These are phyloP conservation scores for Eleginops maclovinus DNA, from an alignment of 2,113 vertebrate genomes.

Conservation along the genomic window DNA sequence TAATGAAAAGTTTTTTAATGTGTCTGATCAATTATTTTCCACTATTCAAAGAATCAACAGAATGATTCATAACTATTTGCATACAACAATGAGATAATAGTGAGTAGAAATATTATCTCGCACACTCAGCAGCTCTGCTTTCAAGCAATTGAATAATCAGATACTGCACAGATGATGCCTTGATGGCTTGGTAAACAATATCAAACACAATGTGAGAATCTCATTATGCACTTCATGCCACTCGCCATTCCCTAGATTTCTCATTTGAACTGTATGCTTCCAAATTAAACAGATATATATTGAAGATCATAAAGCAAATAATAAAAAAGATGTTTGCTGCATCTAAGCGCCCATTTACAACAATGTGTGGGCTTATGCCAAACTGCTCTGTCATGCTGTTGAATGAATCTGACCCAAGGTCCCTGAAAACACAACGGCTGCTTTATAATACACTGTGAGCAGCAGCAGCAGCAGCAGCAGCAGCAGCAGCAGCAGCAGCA, in stretches of 20 bases:
- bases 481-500: no score
- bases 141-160: constrained; percentile 14
- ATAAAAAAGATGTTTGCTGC: background rate
- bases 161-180: constrained; percentile 3
- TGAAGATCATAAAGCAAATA: constrained; percentile 5
- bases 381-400: background rate
- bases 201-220: background rate
- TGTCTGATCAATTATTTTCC: background rate
- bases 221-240: background rate
- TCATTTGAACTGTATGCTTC: background rate
- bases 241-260: background rate
- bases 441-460: background rate
- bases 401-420: constrained; percentile 10
- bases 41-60: background rate
- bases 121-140: constrained; percentile 6
- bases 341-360: background rate
- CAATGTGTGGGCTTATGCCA: background rate
- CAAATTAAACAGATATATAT: background rate
- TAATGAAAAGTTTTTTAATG: background rate
- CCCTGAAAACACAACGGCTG: background rate
- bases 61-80: no score
- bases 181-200: background rate
- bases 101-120: background rate
- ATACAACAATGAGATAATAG: background rate
- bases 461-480: no score